Conservation (phyloP, 2,113 vertebrate species). For the Sclerurus mexicanus region DNA sequence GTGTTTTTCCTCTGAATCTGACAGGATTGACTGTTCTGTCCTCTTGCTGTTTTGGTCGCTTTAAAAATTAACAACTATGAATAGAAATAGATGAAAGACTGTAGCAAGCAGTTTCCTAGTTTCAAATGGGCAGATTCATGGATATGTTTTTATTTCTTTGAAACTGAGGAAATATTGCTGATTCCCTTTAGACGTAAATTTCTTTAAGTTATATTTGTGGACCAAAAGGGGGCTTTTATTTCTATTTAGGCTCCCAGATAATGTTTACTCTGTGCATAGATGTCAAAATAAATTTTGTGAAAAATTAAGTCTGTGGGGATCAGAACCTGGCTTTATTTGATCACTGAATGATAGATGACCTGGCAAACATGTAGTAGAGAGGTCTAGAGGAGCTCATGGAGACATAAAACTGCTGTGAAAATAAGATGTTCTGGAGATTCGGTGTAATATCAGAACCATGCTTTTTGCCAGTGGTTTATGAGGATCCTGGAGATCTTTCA, state of each 20-base stretch:
- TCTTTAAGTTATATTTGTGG: background rate
- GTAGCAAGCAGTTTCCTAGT: background rate
- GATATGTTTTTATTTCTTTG: background rate
- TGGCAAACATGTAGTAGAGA: background rate
- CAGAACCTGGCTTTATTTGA: background rate
- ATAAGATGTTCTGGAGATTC: background rate
- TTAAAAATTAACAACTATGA: conserved; percentile 52
- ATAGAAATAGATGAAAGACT: conserved; percentile 6
- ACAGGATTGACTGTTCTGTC: conserved; percentile 8
- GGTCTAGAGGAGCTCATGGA: background rate
- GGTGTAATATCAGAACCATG: background rate
- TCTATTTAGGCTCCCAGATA: background rate
- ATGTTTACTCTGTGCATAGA: background rate
- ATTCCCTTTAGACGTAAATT: background rate
- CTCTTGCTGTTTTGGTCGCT: conserved; percentile 10
- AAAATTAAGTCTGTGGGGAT: background rate
- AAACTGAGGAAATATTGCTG: background rate
- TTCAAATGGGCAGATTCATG: background rate
- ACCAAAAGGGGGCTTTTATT: background rate
- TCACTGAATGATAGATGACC: background rate
- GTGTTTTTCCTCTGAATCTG: background rate
- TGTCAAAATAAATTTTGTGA: background rate
- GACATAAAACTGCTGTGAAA: background rate
- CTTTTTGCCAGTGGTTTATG: background rate
- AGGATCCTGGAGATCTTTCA: background rate